Conservation (phyloP, 2,113 vertebrate genomes). For the Pycnonotus jocosus region DNA sequence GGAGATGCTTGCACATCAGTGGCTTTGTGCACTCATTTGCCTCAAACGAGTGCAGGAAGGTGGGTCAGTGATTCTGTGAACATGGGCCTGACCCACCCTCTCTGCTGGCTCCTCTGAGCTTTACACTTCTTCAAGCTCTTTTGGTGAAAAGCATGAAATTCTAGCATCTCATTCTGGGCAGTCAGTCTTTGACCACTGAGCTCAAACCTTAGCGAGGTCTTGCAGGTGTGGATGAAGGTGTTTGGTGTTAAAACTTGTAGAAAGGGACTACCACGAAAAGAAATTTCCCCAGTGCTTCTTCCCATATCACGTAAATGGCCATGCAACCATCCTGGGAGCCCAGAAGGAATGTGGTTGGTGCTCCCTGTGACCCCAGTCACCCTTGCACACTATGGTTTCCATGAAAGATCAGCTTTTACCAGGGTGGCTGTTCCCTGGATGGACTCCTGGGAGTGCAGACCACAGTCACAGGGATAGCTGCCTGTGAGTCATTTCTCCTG, state of each 20-base stretch:
- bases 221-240: fast-evolving
- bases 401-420: background rate
- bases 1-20: background rate
- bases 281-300: background rate
- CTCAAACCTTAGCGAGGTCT: background rate
- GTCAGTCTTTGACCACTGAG: background rate
- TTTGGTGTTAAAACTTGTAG: background rate
- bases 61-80: background rate
- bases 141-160: too few relatives aligned
- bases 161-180: background rate
- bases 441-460: background rate
- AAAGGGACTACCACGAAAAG: background rate
- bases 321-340: background rate
- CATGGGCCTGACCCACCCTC: background rate
- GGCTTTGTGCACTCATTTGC: background rate
- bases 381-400: background rate
- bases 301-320: background rate
- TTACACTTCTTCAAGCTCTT: fast-evolving
- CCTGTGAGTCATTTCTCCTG: background rate
- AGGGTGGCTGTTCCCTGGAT: background rate
- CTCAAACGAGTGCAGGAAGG: background rate
- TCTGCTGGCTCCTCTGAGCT: background rate
- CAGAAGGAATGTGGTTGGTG: fast-evolving
- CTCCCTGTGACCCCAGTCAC: background rate
- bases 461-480: background rate